Conservation (phyloP, 2,888 invertebrate genomes). For the Drosophila lacicola region DNA sequence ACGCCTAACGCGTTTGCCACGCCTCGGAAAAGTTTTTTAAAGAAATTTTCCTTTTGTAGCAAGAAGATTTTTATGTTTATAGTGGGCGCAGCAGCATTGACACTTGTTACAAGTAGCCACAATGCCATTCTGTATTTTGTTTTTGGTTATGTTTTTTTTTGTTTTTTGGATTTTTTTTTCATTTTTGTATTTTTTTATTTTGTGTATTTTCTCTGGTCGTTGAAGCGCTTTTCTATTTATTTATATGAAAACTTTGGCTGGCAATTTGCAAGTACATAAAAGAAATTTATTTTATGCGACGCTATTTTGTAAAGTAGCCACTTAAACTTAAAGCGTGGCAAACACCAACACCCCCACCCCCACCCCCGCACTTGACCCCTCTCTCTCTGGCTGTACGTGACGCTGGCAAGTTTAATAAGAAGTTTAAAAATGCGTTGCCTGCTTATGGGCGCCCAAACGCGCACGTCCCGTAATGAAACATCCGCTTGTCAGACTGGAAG, state of each 20-base stretch:
- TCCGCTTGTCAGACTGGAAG: constrained; percentile 66
- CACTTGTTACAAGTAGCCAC: constrained; percentile 73
- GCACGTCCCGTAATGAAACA: constrained; percentile 51
- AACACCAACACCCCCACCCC: not conserved
- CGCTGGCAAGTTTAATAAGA: constrained; percentile 67
- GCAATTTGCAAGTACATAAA: constrained; percentile 81
- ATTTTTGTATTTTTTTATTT: constrained; percentile 21
- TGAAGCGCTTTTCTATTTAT: constrained; percentile 73
- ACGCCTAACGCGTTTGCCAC: constrained; percentile 63
- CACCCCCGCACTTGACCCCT: not conserved
- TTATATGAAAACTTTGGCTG: constrained; percentile 77
- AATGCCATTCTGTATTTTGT: constrained; percentile 61
- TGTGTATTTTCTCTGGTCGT: constrained; percentile 50
- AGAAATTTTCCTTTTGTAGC: constrained; percentile 53
- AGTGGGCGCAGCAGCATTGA: constrained; percentile 66
- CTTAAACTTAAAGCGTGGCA: constrained; percentile 70
- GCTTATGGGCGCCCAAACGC: constrained; percentile 40
- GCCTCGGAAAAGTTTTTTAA: constrained; percentile 68
- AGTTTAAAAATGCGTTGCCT: constrained; percentile 63
- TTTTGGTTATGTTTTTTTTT: constrained; percentile 19
- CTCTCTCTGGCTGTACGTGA: constrained; percentile 58
- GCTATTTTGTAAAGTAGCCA: constrained; percentile 79
- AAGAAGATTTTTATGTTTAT: constrained; percentile 70
- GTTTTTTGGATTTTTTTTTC: constrained; percentile 18
- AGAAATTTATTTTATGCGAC: constrained; percentile 76